phyloP scores from a whole-genome alignment of 1,140 invertebrate species.

The Bombus impatiens region DNA sequence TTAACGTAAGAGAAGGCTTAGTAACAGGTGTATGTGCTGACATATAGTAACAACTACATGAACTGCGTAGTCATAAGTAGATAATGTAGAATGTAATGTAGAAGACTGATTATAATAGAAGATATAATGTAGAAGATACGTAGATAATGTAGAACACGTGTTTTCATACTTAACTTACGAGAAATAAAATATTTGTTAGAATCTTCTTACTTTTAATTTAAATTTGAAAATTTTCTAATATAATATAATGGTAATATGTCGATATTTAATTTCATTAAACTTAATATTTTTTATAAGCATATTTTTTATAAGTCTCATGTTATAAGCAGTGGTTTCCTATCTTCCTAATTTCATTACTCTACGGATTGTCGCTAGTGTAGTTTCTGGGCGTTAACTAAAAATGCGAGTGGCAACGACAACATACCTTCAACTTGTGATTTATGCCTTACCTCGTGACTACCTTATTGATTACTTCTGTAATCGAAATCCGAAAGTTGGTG shows the following conservation, averaged over 20 bases:
- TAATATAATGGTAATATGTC: neutral
- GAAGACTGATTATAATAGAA: no score
- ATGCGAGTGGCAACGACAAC: conserved; percentile 14
- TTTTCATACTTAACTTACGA: neutral
- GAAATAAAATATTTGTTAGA: neutral
- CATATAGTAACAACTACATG: neutral
- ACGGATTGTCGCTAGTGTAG: conserved; percentile 31
- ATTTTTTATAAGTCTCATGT: no score
- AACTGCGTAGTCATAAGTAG: neutral
- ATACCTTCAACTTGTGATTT: conserved; percentile 42
- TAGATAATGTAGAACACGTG: neutral
- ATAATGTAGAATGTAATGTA: no score
- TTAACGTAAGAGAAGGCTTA: neutral
- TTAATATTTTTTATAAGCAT: no score
- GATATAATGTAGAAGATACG: neutral
- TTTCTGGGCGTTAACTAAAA: conserved; percentile 40
- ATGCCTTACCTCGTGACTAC: conserved; percentile 55
- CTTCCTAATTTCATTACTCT: neutral
- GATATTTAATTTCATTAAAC: neutral
- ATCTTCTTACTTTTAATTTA: neutral
- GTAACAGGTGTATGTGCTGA: neutral
- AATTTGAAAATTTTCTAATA: neutral
- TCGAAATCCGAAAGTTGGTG: conserved; percentile 16
- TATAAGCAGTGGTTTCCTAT: no score
- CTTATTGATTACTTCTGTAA: conserved; percentile 54